Evolutionary conservation across 2,888 invertebrate species (phyloP), one percentile per base, ranked within the genome.

Genomic region (Acleris laterana): DNA sequence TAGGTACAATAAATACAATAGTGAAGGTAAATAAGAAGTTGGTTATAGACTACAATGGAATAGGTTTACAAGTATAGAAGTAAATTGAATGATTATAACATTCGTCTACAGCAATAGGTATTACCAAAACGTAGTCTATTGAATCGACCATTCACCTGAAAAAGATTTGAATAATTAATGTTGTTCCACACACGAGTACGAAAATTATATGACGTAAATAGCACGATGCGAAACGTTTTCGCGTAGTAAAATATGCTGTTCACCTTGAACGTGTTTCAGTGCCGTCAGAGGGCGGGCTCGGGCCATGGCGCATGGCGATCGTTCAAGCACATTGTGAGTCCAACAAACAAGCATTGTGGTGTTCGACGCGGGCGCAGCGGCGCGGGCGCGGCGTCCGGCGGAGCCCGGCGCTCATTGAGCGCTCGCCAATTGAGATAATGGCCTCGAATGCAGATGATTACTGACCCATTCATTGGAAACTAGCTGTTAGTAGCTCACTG

Each of bases 341-440:
- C 81, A 84, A 86, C 88, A 88, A 86, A 85, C 83, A 80, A 74
- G 77, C 78, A 85, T 85, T 87, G 83, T 83, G 71, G 77, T 77
- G 65, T 13, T 38, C 38, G 60, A 22, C 66, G 62, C 51, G 56
- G 70, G 74, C 74, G 70, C 74, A 74, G 71, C 58, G 61, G 61
- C 42, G 74, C 88, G 88, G 89, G 90, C 82, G 92, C 90, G 90
- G 90, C 84, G 89, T 88, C 89, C 90, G 90, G 84, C 80, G 25
- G 70, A 76, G 77, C 88, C 51, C 65, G 65, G 25, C 76, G 74
- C 84, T 87, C 90, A 90, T 85, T 90, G 88, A 87, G 85, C 79
- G 79, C 83, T 83, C 84, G 88, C 86, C 92, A 92, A 93, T 93
- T 92, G 90, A 92, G 87, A 88, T 91, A 92, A 93, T 91, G 83